Percentiles rank a stretch among this genome's conserved stretches.
phyloP scores from a whole-genome alignment of 2,797 vertebrate genomes.

The Taenioides sp. region DNA sequence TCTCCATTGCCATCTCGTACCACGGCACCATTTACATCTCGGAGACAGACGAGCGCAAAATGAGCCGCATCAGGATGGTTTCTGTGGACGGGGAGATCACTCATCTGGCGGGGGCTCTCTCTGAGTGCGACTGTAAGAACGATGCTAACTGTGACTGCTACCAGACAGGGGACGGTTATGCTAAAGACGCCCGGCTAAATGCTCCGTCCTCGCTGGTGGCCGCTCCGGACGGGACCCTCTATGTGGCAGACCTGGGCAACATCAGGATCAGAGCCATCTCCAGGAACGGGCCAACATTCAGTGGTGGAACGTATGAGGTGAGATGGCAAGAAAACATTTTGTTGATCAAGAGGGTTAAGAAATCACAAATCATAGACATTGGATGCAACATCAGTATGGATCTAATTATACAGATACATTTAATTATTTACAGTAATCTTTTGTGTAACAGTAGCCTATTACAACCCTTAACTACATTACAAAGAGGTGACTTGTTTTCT shows the following conservation, averaged over 20 bases:
- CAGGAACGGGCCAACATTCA: constrained; percentile 83
- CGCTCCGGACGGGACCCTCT: constrained; percentile 92
- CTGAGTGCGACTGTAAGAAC: constrained; percentile 96
- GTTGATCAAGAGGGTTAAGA: no score
- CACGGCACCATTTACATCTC: constrained; percentile 91
- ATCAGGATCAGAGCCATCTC: constrained; percentile 93
- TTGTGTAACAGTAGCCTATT: no score
- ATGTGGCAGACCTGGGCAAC: constrained; percentile 95
- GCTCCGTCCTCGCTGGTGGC: constrained; percentile 92
- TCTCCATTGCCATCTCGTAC: constrained; percentile 91
- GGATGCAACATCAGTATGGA: no score
- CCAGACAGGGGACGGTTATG: constrained; percentile 93
- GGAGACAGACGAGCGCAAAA: constrained; percentile 95
- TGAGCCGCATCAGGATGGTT: constrained; percentile 92
- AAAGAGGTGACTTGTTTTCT: no score
- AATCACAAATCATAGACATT: no score
- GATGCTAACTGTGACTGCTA: constrained; percentile 99
- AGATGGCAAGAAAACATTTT: background rate
- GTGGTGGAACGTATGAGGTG: constrained; percentile 71
- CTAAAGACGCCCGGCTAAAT: constrained; percentile 94
- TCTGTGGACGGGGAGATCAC: constrained; percentile 95
- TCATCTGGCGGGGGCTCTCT: constrained; percentile 88
- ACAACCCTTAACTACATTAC: no score
- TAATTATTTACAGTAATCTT: no score
- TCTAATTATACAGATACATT: no score